A percentile compares a stretch with the other conserved stretches of the same genome.
Conservation (phyloP, 2,113 vertebrate species). For the Sitta europaea region DNA sequence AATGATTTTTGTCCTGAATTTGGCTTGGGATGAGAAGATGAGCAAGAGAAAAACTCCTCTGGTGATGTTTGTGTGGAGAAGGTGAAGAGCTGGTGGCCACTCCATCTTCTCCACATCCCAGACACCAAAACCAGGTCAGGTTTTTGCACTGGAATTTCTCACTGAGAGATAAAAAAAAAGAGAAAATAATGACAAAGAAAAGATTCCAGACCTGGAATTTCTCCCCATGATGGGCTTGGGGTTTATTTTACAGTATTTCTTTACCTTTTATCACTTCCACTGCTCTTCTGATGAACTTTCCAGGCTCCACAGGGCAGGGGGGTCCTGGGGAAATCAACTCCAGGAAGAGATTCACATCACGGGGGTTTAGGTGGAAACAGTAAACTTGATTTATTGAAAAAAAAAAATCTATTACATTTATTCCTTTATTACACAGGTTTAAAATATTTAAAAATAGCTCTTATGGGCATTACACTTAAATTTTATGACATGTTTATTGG, state of each 20-base stretch:
- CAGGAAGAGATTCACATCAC: slow-evolving; percentile 70
- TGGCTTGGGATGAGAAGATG: background rate
- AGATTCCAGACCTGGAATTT: background rate
- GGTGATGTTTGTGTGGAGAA: accelerated
- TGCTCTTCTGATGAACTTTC: background rate
- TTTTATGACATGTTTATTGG: slow-evolving; percentile 28
- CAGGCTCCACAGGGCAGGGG: background rate
- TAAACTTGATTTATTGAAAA: slow-evolving; percentile 92
- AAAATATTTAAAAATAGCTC: slow-evolving; percentile 78
- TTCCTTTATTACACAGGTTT: slow-evolving; percentile 89
- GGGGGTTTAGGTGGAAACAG: slow-evolving; percentile 78
- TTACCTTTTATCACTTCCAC: background rate
- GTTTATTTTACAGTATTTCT: background rate
- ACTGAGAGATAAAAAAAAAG: background rate
- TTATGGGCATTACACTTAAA: slow-evolving; percentile 58
- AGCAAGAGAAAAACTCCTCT: background rate
- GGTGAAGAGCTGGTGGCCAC: background rate
- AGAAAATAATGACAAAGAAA: background rate
- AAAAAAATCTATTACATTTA: slow-evolving; percentile 83
- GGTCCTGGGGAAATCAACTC: background rate
- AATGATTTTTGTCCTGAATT: background rate
- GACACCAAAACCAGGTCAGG: background rate
- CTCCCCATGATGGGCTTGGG: background rate
- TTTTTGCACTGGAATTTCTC: background rate
- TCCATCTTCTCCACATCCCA: background rate